Conservation (phyloP, 2,888 invertebrate genomes). For the Eristalinus aeneus region DNA sequence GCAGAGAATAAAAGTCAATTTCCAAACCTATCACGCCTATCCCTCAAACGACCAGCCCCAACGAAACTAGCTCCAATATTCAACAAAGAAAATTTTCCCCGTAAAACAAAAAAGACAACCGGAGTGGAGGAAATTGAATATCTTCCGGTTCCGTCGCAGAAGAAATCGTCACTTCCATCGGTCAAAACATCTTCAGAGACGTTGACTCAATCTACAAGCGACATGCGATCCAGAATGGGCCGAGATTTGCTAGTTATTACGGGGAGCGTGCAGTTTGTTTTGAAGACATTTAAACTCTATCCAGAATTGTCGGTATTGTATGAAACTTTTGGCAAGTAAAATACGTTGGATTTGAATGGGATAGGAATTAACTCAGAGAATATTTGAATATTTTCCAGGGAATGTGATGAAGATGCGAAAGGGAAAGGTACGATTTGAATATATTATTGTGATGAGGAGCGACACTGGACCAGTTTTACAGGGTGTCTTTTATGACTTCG, state of each 20-base stretch:
- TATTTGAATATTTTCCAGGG: conserved; percentile 72
- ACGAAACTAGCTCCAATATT: conserved; percentile 59
- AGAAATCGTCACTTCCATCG: not conserved
- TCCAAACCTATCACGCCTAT: conserved; percentile 32
- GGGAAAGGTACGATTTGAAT: conserved; percentile 75
- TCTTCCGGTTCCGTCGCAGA: conserved; percentile 21
- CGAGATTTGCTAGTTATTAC: conserved; percentile 33
- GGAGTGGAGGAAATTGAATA: conserved; percentile 21
- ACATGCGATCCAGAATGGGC: not conserved
- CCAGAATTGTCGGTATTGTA: conserved; percentile 75
- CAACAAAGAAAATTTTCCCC: conserved; percentile 34
- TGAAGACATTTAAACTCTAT: conserved; percentile 64
- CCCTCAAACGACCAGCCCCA: conserved; percentile 24
- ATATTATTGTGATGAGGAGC: conserved; percentile 75
- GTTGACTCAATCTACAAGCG: not conserved
- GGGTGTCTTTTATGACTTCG: conserved; percentile 77
- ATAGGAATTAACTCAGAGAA: too few relatives aligned
- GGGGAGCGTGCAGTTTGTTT: conserved; percentile 44
- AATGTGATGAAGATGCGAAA: conserved; percentile 75
- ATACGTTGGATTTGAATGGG: not conserved
- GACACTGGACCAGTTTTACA: conserved; percentile 77
- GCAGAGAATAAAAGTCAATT: conserved; percentile 22
- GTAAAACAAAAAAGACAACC: conserved; percentile 20
- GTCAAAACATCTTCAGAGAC: not conserved
- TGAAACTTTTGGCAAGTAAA: conserved; percentile 76